A percentile compares a stretch with the other conserved stretches of the same genome.
Evolutionary conservation across 2,888 invertebrate species (phyloP).

Genomic region (Gastracanthus pulcherrimus): DNA sequence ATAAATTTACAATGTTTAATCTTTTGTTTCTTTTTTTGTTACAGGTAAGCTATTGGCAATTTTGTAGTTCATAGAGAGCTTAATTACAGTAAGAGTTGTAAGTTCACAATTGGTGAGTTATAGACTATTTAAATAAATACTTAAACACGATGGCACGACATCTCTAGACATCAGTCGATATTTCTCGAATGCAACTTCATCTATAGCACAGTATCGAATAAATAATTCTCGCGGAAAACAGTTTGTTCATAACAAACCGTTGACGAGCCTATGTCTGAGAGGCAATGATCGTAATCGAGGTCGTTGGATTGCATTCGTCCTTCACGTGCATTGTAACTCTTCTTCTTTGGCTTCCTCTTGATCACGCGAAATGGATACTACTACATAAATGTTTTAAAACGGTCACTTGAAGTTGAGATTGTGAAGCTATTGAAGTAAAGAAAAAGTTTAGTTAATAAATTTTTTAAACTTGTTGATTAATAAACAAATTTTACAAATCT

Average conservation of each 20-base stretch:
- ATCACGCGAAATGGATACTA: too few species aligned
- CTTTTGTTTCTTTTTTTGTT: slow-evolving; percentile 28
- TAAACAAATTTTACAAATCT: neutral
- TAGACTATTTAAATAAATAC: neutral
- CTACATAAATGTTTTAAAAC: too few species aligned
- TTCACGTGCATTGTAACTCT: neutral
- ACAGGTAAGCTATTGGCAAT: slow-evolving; percentile 36
- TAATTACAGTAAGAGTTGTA: neutral
- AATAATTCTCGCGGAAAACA: too few species aligned
- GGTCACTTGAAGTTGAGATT: too few species aligned
- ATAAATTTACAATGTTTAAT: neutral
- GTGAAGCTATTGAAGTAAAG: neutral
- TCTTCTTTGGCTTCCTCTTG: neutral
- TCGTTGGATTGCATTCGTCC: too few species aligned
- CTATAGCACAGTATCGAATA: too few species aligned
- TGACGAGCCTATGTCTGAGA: too few species aligned
- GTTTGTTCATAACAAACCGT: too few species aligned
- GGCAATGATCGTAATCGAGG: slow-evolving; percentile 3
- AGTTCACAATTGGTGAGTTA: slow-evolving; percentile 17
- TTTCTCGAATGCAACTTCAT: too few species aligned
- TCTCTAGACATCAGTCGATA: too few species aligned
- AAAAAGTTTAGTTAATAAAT: neutral
- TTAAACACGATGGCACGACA: too few species aligned
- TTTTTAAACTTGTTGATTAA: neutral
- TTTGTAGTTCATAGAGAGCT: neutral